Evolutionary conservation across 2,113 vertebrate genomes (phyloP), one percentile per base, ranked within the genome.

Genomic region (Anguilla japonica): DNA sequence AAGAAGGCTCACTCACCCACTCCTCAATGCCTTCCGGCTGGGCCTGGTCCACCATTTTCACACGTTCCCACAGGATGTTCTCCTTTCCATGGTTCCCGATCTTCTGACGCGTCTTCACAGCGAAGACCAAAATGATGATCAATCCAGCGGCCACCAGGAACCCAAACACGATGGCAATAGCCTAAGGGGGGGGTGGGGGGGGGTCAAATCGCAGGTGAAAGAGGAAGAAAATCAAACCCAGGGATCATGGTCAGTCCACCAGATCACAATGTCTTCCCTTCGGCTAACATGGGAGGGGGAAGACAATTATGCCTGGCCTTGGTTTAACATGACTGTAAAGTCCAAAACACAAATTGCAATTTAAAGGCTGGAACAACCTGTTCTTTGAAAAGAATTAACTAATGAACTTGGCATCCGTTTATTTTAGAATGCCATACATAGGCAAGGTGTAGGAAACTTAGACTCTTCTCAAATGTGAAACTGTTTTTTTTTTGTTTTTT

Each of bases 71-170:
- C 85, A 98, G 63, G 87, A 98, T 96, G 93, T 97, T 97, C 67
- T 92, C 93, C 89, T 98, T 97, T n/a, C 97, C 97, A 82, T 91
- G 95, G n/a, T 5, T 20, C 16, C 79, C 71, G 63, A 98, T 97
- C 86, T 95, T 97, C 91, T 94, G 91, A 79, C 97, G 95, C 0
- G 96, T 98, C 92, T 95, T 97, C 86, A 97, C 92, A 2, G 97
- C 96, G 89, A 98, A 98, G 88, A 97, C 96, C 87, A 98, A 94
- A 81, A 97, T 97, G 91, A 98, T 93, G 90, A 97, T 94, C 84
- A 98, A 95, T 80, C 96, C 96, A 18, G 88, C 57, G 8, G 93
- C 85, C 53, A 97, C 92, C 89, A 98, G 86, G 93, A 98, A 97
- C 2, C 96, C 97, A 26, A 97, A 93, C 16, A 98, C 97, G 63